Conservation (phyloP, 2,888 invertebrate genomes). For the Melieria crassipennis region DNA sequence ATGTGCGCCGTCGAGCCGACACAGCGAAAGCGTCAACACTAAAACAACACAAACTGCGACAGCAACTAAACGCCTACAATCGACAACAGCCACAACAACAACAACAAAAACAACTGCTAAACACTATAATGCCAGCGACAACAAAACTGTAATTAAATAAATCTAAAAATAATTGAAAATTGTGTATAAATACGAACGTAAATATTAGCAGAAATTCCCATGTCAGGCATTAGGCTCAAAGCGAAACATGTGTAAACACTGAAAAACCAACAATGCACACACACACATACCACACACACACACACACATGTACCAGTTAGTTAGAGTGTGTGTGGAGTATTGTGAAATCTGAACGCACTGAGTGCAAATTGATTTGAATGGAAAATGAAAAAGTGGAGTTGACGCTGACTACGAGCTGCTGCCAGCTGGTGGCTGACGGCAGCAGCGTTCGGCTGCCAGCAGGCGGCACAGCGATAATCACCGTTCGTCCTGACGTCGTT, state of each 20-base stretch:
- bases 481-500: slow-evolving; percentile 14
- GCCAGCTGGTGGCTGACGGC: background rate
- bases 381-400: slow-evolving; percentile 21
- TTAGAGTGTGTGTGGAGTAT: background rate
- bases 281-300: background rate
- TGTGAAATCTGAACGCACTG: background rate
- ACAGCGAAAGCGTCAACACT: background rate
- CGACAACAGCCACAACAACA: slow-evolving; percentile 7
- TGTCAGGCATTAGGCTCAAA: slow-evolving; percentile 12
- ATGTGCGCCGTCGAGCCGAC: slow-evolving; percentile 22
- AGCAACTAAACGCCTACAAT: no score
- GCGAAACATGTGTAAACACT: slow-evolving; percentile 3
- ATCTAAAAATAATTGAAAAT: slow-evolving; percentile 56
- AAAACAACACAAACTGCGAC: no score
- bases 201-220: slow-evolving; percentile 24
- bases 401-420: background rate
- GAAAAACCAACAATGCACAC: slow-evolving; percentile 10
- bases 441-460: background rate
- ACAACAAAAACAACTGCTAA: background rate
- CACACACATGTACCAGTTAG: slow-evolving; percentile 6
- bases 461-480: slow-evolving; percentile 14
- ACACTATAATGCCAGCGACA: background rate
- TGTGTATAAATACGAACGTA: slow-evolving; percentile 10
- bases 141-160: slow-evolving; percentile 52
- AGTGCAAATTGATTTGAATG: slow-evolving; percentile 31